Evolutionary conservation across 2,797 vertebrate species (phyloP).

Genomic region (Odontamblyopus rebecca): DNA sequence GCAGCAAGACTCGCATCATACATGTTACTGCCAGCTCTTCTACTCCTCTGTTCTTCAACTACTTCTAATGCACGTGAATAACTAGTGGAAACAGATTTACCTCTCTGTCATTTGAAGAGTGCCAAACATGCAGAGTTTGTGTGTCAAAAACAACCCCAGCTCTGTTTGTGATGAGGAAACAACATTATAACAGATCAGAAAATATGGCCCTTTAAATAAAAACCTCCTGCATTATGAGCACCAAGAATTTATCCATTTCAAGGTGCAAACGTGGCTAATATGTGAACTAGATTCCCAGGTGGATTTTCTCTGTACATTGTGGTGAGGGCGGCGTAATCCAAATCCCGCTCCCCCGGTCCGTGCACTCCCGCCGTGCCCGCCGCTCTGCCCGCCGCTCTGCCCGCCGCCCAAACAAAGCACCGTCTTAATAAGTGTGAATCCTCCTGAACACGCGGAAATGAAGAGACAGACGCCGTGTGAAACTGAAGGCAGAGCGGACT

Average conservation of each 20-base stretch:
- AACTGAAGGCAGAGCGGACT: constrained; percentile 23
- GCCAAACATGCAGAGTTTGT: no score
- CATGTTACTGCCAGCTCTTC: no score
- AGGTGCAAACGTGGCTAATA: background rate
- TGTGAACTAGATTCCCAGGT: background rate
- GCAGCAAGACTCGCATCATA: no score
- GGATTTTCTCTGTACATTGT: background rate
- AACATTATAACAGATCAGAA: no score
- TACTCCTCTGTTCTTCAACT: no score
- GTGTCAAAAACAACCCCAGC: no score
- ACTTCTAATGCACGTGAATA: no score
- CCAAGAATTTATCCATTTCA: background rate
- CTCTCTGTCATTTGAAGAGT: no score
- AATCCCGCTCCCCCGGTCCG: constrained; percentile 46
- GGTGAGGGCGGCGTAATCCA: constrained; percentile 27
- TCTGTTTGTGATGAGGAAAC: no score
- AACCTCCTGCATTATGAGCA: background rate
- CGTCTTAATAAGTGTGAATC: constrained; percentile 41
- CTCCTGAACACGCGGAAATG: constrained; percentile 3
- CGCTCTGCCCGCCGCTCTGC: background rate
- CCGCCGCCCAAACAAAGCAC: constrained; percentile 1
- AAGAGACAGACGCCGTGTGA: constrained; percentile 26
- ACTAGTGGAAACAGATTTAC: no score
- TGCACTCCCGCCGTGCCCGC: constrained; percentile 25
- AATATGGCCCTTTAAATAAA: no score